Evolutionary conservation across 2,113 vertebrate genomes (phyloP).

Genomic region (Oceanodroma tethys): DNA sequence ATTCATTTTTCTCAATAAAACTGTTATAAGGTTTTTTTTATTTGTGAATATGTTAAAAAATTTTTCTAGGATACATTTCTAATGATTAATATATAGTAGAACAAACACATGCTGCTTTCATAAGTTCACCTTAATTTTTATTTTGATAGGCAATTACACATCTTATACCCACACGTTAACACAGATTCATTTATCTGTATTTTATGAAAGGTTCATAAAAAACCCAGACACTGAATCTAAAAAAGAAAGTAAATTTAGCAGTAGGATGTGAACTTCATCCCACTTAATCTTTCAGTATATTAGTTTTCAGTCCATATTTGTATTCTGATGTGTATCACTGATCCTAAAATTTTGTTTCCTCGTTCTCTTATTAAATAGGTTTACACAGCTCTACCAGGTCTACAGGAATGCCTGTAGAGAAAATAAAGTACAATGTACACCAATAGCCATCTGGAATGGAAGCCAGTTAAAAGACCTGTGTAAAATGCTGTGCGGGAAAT

Average conservation of each 20-base stretch:
- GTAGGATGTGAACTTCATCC: background rate
- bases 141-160: background rate
- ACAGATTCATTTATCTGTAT: background rate
- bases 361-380: background rate
- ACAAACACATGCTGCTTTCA: background rate
- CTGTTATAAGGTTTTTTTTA: background rate
- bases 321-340: conserved; percentile 12
- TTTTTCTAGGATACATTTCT: background rate
- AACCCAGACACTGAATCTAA: background rate
- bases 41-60: background rate
- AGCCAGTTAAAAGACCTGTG: conserved; percentile 16
- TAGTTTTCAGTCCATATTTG: conserved; percentile 49
- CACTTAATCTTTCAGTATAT: conserved; percentile 11
- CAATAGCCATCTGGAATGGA: conserved; percentile 14
- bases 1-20: background rate
- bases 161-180: background rate
- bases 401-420: background rate
- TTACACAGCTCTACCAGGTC: background rate
- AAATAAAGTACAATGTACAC: conserved; percentile 19
- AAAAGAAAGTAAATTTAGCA: conserved; percentile 21
- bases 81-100: background rate
- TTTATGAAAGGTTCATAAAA: background rate
- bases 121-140: background rate
- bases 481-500: conserved; percentile 40
- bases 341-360: conserved; percentile 44